Evolutionary conservation across 1,140 invertebrate species (phyloP), one percentile per base, ranked within the genome.

Genomic region (Dinothrombium tinctorium): DNA sequence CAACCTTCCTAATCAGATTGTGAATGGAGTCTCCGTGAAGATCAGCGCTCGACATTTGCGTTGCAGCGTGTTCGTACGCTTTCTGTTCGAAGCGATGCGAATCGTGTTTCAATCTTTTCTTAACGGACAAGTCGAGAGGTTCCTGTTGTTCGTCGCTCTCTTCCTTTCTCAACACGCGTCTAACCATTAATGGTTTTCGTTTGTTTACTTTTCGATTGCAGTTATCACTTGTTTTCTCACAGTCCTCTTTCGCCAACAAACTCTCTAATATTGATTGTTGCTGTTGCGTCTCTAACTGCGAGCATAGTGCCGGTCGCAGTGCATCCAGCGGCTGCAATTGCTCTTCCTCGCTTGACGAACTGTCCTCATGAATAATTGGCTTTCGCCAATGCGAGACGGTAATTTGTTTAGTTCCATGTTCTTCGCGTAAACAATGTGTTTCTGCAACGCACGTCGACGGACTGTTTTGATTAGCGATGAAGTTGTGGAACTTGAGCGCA

Each of bases 371-470:
- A 39, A 26, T 26, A 14, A 11, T 26, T 11, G 9, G 15, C 25
- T 24, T 33, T 23, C 40, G 31, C 48, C 47, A 51, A 38, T 51
- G 46, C 7, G 45, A 48, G 17, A 52, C 50, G 3, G 44, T 52
- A 25, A 52, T 52, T 35, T 52, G 51, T 39, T 52, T 52, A 19
- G 50, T 49, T n/a, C 51, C 50, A 44, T 52, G 48, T 43, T 52
- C 48, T 42, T 52, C 51, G n/a, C 38, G 33, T 32, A 50, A 41
- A 40, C 45, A 46, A 32, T 40, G 39, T 2, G 22, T 24, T 15
- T 11, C n/a, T 21, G 26, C 9, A 33, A n/a, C 12, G 3, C 4
- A 3, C 15, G 20, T 14, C 4, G 14, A 12, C 28, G n/a, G n/a
- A n/a, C n/a, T n/a, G n/a, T 32, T 29, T 32, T 40, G 25, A 37